Percentiles rank a stretch among this genome's conserved stretches.
Evolutionary conservation across 2,797 vertebrate genomes (phyloP).

Genomic region (Pyrocephalus nanus): DNA sequence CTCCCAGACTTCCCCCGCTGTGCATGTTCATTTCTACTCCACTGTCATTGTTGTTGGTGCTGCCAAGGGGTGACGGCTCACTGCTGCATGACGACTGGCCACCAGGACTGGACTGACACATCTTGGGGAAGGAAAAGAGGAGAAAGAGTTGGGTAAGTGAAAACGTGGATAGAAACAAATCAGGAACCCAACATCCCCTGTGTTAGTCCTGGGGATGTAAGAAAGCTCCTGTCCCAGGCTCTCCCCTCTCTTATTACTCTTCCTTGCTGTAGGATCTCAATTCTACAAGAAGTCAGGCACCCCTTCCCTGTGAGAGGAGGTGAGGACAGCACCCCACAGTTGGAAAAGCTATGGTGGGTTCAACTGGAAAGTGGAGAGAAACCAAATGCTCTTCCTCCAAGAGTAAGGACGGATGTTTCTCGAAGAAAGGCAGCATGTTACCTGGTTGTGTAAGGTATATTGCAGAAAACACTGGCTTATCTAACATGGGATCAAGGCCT

Average conservation of each 20-base stretch:
- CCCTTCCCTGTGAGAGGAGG: neutral
- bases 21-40: slow-evolving; percentile 95
- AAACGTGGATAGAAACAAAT: neutral
- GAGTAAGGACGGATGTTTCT: slow-evolving; percentile 7
- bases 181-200: neutral
- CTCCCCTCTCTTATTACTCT: neutral
- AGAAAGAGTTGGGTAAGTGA: neutral
- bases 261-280: neutral
- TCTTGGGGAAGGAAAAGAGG: slow-evolving; percentile 74
- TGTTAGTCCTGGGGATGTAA: neutral
- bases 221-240: neutral
- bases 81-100: slow-evolving; percentile 98
- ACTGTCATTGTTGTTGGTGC: slow-evolving; percentile 96
- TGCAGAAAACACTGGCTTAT: slow-evolving; percentile 49
- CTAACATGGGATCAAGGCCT: slow-evolving; percentile 38
- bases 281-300: neutral
- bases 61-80: slow-evolving; percentile 95
- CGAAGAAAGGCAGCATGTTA: neutral
- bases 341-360: neutral
- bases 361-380: neutral
- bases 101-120: slow-evolving; percentile 97
- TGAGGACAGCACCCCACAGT: neutral
- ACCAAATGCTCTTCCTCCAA: neutral
- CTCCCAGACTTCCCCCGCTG: slow-evolving; percentile 95
- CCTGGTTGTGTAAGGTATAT: slow-evolving; percentile 1